These are phyloP conservation scores for Melipona quadrifasciata DNA, from an alignment of 1,140 invertebrate genomes.

Conservation along the genomic window DNA sequence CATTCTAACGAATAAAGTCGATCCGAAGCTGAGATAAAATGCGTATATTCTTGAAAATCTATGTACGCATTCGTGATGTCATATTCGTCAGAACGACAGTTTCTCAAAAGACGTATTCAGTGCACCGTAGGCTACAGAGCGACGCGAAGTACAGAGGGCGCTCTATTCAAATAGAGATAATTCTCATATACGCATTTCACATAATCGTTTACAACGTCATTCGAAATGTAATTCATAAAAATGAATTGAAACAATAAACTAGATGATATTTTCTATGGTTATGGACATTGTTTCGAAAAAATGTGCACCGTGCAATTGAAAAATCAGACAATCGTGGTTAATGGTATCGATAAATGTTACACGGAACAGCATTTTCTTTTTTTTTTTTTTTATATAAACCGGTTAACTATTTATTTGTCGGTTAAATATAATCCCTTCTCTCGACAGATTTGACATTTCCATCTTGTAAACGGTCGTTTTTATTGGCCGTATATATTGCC, in stretches of 20 bases:
- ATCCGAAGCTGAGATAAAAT: too few species aligned
- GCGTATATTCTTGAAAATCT: too few species aligned
- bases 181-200: neutral
- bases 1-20: too few species aligned
- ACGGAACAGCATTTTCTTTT: neutral
- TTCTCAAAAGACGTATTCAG: neutral
- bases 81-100: neutral
- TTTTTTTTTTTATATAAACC: neutral
- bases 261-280: neutral
- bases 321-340: neutral
- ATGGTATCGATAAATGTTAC: neutral
- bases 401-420: neutral
- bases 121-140: neutral
- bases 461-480: slow-evolving; percentile 6
- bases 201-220: neutral
- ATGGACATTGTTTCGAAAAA: slow-evolving; percentile 20
- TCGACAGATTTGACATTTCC: slow-evolving; percentile 8
- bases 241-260: neutral
- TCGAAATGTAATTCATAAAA: neutral
- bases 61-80: neutral
- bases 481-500: neutral
- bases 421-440: neutral
- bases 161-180: neutral
- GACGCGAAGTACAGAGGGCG: neutral
- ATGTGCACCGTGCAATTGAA: neutral